These are phyloP conservation scores for Chaetoderma sp. DNA, from an alignment of 2,888 invertebrate species.

Conservation along the genomic window DNA sequence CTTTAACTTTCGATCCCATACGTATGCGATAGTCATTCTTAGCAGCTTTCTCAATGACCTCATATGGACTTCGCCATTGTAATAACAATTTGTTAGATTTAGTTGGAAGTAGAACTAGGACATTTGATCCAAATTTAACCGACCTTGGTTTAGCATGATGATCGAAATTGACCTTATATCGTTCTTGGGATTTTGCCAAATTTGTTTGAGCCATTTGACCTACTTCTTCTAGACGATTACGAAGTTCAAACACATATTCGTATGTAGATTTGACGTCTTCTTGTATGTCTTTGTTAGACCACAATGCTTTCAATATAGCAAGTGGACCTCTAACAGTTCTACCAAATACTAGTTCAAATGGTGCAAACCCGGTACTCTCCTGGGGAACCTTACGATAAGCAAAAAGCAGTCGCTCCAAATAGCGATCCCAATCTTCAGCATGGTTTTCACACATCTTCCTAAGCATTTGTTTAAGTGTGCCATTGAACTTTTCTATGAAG, in stretches of 20 bases:
- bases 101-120: conserved; percentile 37
- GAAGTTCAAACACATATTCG: conserved; percentile 38
- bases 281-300: not conserved
- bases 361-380: too few species aligned
- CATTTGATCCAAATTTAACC: conserved; percentile 33
- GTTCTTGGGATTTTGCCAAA: conserved; percentile 6
- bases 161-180: conserved; percentile 33
- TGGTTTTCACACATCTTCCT: too few species aligned
- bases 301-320: too few species aligned
- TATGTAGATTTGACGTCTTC: conserved; percentile 28
- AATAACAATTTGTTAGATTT: conserved; percentile 39
- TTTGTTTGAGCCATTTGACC: conserved; percentile 27
- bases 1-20: conserved; percentile 18
- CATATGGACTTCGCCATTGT: conserved; percentile 35
- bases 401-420: conserved; percentile 12
- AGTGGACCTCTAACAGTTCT: too few species aligned
- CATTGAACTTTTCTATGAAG: conserved; percentile 30
- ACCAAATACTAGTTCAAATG: too few species aligned
- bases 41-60: conserved; percentile 16
- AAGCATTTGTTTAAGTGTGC: conserved; percentile 28
- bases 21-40: conserved; percentile 25
- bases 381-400: conserved; percentile 16
- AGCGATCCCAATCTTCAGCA: not conserved
- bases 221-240: conserved; percentile 29
- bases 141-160: conserved; percentile 19